Conservation (phyloP, 92 coral and sea anemone species). For the Anthopleura xanthogrammica region DNA sequence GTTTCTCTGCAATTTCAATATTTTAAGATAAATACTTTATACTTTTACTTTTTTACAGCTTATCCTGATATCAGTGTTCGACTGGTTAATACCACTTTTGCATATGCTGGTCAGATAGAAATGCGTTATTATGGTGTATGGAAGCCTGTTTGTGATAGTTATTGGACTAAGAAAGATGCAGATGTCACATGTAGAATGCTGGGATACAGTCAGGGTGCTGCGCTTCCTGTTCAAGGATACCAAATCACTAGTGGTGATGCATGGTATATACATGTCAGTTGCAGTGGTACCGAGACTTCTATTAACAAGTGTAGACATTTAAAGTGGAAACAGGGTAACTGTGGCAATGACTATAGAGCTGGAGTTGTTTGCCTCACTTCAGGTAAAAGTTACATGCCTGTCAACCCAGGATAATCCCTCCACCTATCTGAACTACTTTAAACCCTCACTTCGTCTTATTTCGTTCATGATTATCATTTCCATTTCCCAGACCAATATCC, state of each 20-base stretch:
- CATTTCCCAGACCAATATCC: not conserved
- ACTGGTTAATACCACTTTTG: not conserved
- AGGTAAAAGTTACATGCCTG: not conserved
- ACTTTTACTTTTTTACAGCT: not conserved
- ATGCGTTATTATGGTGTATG: not conserved
- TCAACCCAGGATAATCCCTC: too few relatives aligned
- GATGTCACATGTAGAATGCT: not conserved
- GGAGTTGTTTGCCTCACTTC: not conserved
- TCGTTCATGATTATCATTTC: not conserved
- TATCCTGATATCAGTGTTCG: not conserved
- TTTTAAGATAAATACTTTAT: too few relatives aligned
- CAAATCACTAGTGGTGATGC: not conserved
- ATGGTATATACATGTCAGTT: not conserved
- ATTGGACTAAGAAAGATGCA: not conserved
- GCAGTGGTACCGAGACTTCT: not conserved
- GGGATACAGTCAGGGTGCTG: not conserved
- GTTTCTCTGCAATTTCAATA: too few relatives aligned
- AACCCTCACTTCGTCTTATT: too few relatives aligned
- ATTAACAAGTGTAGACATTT: not conserved
- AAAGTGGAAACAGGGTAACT: not conserved
- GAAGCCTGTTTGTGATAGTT: constrained; percentile 6
- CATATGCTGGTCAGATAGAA: not conserved
- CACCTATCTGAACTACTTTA: too few relatives aligned
- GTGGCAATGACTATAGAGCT: not conserved
- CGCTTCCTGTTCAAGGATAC: not conserved